Conservation (phyloP, 2,888 invertebrate genomes). For the Watsonalla binaria region DNA sequence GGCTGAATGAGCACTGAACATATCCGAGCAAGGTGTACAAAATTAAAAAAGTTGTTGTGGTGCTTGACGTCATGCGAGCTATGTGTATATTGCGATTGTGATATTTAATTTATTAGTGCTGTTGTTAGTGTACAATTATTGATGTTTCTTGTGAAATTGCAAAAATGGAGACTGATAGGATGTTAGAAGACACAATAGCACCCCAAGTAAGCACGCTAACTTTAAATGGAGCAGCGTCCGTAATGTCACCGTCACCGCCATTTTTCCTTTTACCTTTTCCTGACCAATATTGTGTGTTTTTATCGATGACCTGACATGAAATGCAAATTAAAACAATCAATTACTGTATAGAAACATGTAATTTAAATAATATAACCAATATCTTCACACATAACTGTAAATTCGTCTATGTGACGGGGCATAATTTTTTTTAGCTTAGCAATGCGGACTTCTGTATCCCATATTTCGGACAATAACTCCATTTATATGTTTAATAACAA, state of each 20-base stretch:
- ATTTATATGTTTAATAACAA: too few relatives aligned
- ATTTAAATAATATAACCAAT: background rate
- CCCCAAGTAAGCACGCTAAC: slow-evolving; percentile 59
- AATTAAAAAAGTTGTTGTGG: slow-evolving; percentile 36
- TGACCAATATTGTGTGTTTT: slow-evolving; percentile 49
- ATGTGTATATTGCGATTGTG: slow-evolving; percentile 64
- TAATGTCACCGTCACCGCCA: slow-evolving; percentile 73
- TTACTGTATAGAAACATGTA: background rate
- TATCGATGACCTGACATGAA: slow-evolving; percentile 21
- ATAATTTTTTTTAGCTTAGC: slow-evolving; percentile 28
- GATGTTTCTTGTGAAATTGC: slow-evolving; percentile 81
- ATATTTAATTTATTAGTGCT: slow-evolving; percentile 56
- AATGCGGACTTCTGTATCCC: slow-evolving; percentile 43
- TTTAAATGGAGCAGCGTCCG: slow-evolving; percentile 57
- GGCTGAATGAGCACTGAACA: background rate
- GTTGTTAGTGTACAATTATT: slow-evolving; percentile 63
- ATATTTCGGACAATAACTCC: background rate
- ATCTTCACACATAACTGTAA: background rate
- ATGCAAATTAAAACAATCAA: slow-evolving; percentile 5
- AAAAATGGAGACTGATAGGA: slow-evolving; percentile 96
- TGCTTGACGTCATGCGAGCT: slow-evolving; percentile 72
- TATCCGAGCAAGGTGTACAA: slow-evolving; percentile 12
- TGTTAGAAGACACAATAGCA: slow-evolving; percentile 85
- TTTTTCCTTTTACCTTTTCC: slow-evolving; percentile 58
- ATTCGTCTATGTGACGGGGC: background rate